phyloP scores from a whole-genome alignment of 2,888 invertebrate genomes.

The Cordilura impudica region DNA sequence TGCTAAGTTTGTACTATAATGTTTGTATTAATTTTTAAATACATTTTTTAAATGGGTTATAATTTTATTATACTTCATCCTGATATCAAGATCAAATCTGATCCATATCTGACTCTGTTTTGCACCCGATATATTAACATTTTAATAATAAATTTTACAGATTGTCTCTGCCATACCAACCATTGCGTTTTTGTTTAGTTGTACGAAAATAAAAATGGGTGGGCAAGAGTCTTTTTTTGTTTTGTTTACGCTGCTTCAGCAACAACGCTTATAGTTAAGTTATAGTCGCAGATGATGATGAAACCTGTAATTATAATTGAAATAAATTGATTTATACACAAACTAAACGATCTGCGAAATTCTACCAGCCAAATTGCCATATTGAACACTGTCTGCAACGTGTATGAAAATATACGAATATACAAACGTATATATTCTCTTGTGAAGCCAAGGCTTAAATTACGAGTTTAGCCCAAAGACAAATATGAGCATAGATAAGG shows the following conservation, averaged over 20 bases:
- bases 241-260: too few relatives aligned
- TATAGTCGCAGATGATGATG: conserved; percentile 10
- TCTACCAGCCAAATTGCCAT: conserved; percentile 67
- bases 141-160: background rate
- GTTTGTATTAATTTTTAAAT: too few relatives aligned
- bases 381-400: conserved; percentile 42
- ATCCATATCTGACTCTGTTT: too few relatives aligned
- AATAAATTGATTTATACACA: conserved; percentile 77
- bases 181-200: background rate
- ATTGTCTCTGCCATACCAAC: background rate
- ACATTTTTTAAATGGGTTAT: too few relatives aligned
- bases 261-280: background rate
- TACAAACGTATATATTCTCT: background rate
- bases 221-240: background rate
- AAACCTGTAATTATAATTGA: conserved; percentile 76
- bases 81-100: too few relatives aligned
- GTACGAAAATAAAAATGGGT: conserved; percentile 1
- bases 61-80: too few relatives aligned
- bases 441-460: conserved; percentile 42
- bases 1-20: too few relatives aligned
- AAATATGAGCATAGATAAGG: conserved; percentile 57
- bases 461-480: conserved; percentile 59
- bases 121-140: too few relatives aligned
- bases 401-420: background rate
- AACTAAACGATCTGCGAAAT: conserved; percentile 65